Evolutionary conservation across 2,888 invertebrate genomes (phyloP).

Genomic region (Cheilosia variabilis): DNA sequence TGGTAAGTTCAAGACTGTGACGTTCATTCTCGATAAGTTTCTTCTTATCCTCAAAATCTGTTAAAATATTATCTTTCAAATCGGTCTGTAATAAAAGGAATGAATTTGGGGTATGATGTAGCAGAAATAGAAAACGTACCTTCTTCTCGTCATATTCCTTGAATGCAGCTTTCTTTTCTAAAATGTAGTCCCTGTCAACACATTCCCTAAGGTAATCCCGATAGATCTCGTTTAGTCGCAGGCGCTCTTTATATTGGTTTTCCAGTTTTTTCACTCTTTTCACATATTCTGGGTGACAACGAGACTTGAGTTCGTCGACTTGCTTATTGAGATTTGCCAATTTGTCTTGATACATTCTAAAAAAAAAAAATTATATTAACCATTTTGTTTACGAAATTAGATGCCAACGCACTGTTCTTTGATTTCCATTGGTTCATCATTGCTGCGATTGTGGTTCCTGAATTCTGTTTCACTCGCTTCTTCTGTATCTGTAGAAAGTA

Average conservation of each 20-base stretch:
- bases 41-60: slow-evolving; percentile 96
- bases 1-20: slow-evolving; percentile 94
- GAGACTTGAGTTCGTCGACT: slow-evolving; percentile 93
- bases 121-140: slow-evolving; percentile 81
- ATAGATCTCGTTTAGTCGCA: slow-evolving; percentile 90
- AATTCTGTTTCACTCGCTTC: slow-evolving; percentile 98
- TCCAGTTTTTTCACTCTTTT: slow-evolving; percentile 92
- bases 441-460: slow-evolving; percentile 85
- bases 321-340: slow-evolving; percentile 94
- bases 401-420: slow-evolving; percentile 82
- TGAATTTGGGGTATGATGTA: neutral
- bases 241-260: slow-evolving; percentile 91
- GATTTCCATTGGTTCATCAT: slow-evolving; percentile 81
- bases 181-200: slow-evolving; percentile 93
- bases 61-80: slow-evolving; percentile 93
- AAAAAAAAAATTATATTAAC: neutral
- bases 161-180: slow-evolving; percentile 94
- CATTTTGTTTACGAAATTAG: neutral
- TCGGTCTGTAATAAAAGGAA: slow-evolving; percentile 84
- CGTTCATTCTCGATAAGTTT: slow-evolving; percentile 95
- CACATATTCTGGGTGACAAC: slow-evolving; percentile 93
- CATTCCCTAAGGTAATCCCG: slow-evolving; percentile 93
- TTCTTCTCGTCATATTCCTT: slow-evolving; percentile 98
- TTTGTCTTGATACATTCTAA: slow-evolving; percentile 95
- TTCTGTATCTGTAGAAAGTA: slow-evolving; percentile 90